Evolutionary conservation across 2,888 invertebrate genomes (phyloP).

Genomic region (Chloromyia formosa): DNA sequence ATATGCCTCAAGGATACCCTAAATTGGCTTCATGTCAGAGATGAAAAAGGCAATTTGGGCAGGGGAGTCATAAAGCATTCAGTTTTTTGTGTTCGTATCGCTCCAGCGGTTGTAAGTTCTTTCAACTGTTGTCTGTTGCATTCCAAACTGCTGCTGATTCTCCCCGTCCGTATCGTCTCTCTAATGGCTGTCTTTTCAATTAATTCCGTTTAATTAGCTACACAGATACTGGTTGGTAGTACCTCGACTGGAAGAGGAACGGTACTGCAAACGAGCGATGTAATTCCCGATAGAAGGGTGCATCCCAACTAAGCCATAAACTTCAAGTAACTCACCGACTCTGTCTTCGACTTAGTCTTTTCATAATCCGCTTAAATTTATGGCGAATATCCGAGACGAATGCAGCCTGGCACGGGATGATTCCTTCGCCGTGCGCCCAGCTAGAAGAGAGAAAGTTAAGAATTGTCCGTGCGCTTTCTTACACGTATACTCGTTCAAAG

Average conservation of each 20-base stretch:
- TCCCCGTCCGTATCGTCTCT: background rate
- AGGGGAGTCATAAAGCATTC: too few species aligned
- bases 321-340: conserved; percentile 27
- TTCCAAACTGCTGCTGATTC: too few species aligned
- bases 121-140: too few species aligned
- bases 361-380: conserved; percentile 27
- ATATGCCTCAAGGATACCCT: too few species aligned
- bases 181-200: conserved; percentile 4
- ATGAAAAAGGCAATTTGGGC: too few species aligned
- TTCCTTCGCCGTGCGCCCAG: too few species aligned
- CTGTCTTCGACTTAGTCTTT: background rate
- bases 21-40: too few species aligned
- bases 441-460: conserved; percentile 1
- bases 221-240: background rate
- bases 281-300: background rate
- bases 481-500: too few species aligned
- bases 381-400: conserved; percentile 13
- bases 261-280: background rate
- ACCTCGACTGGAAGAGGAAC: background rate
- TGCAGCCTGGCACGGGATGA: background rate
- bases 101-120: too few species aligned
- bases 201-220: background rate
- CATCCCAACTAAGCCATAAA: conserved; percentile 22
- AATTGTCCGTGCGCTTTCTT: background rate
- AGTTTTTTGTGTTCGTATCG: too few species aligned